Conservation (phyloP, 2,888 invertebrate species). For the Chrysolina haemoptera region DNA sequence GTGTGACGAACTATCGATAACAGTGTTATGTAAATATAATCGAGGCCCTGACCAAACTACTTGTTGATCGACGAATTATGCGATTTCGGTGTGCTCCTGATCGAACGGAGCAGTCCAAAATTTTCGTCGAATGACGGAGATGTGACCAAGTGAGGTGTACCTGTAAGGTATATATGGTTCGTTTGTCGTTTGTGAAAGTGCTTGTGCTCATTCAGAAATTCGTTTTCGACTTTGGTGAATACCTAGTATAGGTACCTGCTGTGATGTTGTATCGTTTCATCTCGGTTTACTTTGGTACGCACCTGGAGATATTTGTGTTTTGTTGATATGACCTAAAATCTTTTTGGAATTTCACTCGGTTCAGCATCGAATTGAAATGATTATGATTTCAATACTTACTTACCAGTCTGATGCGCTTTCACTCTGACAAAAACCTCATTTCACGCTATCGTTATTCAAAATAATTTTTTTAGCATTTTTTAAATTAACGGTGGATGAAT, state of each 20-base stretch:
- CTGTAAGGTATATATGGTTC: conserved; percentile 5
- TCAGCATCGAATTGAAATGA: background rate
- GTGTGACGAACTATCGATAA: conserved; percentile 2
- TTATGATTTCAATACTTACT: background rate
- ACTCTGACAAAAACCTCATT: background rate
- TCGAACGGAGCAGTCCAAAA: background rate
- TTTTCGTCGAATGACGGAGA: background rate
- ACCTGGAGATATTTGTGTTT: conserved; percentile 7
- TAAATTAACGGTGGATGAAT: no score
- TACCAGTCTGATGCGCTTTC: background rate
- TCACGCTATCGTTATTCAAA: conserved; percentile 1
- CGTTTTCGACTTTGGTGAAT: conserved; percentile 2
- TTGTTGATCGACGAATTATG: conserved; percentile 16
- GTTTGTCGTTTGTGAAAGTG: conserved; percentile 12
- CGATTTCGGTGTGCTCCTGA: background rate
- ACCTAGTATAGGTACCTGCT: background rate
- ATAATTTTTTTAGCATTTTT: no score
- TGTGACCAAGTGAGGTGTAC: background rate
- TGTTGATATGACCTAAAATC: background rate
- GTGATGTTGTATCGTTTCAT: conserved; percentile 2
- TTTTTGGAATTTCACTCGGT: background rate
- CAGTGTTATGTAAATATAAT: conserved; percentile 15
- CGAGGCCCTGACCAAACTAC: conserved; percentile 14
- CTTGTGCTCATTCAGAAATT: conserved; percentile 1
- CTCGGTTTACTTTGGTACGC: conserved; percentile 3